Evolutionary conservation across 1,140 invertebrate genomes (phyloP).

Genomic region (Aphis craccivora): DNA sequence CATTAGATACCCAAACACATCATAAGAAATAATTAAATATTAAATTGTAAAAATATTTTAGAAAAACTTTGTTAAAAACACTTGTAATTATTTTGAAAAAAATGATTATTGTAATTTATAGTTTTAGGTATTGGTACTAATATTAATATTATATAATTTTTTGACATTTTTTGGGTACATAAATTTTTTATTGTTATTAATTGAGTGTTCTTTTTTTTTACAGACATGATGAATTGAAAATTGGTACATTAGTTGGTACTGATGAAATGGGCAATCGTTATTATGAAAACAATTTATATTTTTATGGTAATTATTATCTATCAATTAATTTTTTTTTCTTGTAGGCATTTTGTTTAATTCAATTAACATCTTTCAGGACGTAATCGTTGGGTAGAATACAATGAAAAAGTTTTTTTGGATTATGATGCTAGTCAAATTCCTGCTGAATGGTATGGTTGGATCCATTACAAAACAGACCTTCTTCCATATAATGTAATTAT

Average conservation of each 20-base stretch:
- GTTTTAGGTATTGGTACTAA: too few species aligned
- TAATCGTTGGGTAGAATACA: constrained; percentile 94
- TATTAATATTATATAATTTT: constrained; percentile 61
- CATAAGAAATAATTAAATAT: neutral
- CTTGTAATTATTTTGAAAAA: neutral
- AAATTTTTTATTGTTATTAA: neutral
- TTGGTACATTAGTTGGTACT: constrained; percentile 85
- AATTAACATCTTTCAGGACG: constrained; percentile 67
- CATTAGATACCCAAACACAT: neutral
- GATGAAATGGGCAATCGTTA: constrained; percentile 98
- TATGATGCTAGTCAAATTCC: constrained; percentile 95
- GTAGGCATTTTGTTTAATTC: constrained; percentile 60
- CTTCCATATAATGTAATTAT: constrained; percentile 68
- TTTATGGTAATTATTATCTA: constrained; percentile 74
- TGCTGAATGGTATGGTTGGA: constrained; percentile 90
- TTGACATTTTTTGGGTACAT: constrained; percentile 49
- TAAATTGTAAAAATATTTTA: neutral
- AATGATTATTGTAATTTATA: neutral
- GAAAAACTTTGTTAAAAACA: neutral
- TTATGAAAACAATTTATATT: constrained; percentile 89
- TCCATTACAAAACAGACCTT: constrained; percentile 84
- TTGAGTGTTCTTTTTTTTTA: constrained; percentile 60
- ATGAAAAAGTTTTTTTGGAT: constrained; percentile 76
- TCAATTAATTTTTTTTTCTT: neutral
- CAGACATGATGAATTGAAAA: constrained; percentile 87